Base-by-base conservation (phyloP, 37 sponge, comb jelly and placozoan species). In the Tethya wilhelma region DNA sequence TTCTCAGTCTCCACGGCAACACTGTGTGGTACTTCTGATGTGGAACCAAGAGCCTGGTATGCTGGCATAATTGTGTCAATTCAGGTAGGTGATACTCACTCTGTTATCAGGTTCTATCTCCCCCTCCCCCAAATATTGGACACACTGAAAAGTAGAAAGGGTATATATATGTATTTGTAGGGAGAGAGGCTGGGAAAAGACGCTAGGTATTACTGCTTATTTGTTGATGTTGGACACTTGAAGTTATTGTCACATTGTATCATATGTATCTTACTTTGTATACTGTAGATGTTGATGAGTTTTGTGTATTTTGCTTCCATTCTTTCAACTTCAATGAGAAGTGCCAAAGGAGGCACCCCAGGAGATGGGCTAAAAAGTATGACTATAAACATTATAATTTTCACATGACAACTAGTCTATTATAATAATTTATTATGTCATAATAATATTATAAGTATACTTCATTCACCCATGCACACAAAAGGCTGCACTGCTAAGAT, bases 241-340 rank as follows among this genome's bases (percentile, higher is more conserved):
- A 14, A 49, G 9, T 19, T 14, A n/a, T n/a, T n/a, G n/a, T n/a
- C n/a, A n/a, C n/a, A n/a, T n/a, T n/a, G n/a, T n/a, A n/a, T n/a
- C n/a, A n/a, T n/a, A n/a, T n/a, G 38, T 66, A 66, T 66, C 5
- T 66, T 17, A 34, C 9, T 29, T 45, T 58, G 43, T 40, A 20
- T 39, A 11, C 44, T 80, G 25, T 71, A 93, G 90, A 93, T 93
- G 94, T 59, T 93, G 81, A 43, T 82, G 37, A 86, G 87, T 78
- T 93, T 93, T 81, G 86, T 89, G 38, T 93, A 93, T 76, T 93
- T 93, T 77, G 83, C 94, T n/a, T 85, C 90, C 41, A 89, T 93
- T 67, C 55, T 49, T 49, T 49, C 17, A 19, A 19, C 55, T 49
- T 49, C 55, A 49, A 49, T 49, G 55, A 49, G 55, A 19, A 49